Base-by-base conservation (phyloP, 2,797 vertebrate genomes). In the Buphagus erythrorhynchus region DNA sequence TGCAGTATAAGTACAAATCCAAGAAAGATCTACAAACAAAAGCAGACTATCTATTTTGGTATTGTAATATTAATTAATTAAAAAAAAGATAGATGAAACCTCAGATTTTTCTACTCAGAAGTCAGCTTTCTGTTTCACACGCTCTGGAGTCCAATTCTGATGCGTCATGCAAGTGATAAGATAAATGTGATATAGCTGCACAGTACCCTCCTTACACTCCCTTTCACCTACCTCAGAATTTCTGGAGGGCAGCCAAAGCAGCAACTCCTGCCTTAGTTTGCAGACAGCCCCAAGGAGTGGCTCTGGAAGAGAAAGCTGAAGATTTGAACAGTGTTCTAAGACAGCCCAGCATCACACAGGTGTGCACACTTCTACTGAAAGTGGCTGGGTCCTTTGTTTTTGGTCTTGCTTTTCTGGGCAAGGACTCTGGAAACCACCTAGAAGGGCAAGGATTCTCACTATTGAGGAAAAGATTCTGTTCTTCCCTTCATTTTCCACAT, bases 381-480 rank as follows among this genome's bases (percentile, higher is more conserved):
- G 9, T 14, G 10, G 4, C 31, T 71, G 25, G 9, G 16, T n/a
- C 40, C 45, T 77, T 68, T 51, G n/a, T 38, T 77, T 54, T 13
- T 25, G 55, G 12, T 25, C 43, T 75, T 93, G 55, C 10, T 83
- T 84, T 85, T 66, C 58, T 6, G 59, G 26, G 8, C 36, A 81
- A 43, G 46, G 12, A 36, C 20, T 68, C 43, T 13, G 36, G 20
- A 3, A 11, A 43, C 25, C 21, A 46, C 20, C 42, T 25, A 57
- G 45, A 85, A 79, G 6, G 26, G 17, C 48, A 90, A 78, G 9
- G 31, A 62, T 19, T 59, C n/a, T 69, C 13, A 11, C 13, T 38
- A 5, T 2, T 26, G 21, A 62, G 17, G 26, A 72, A 55, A 82
- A 80, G 1, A n/a, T 5, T 29, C 11, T 1, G 0, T 17, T 31